A percentile compares a stretch with the other conserved stretches of the same genome.
phyloP scores from a whole-genome alignment of 2,113 vertebrate genomes.

The Brachyistius frenatus region DNA sequence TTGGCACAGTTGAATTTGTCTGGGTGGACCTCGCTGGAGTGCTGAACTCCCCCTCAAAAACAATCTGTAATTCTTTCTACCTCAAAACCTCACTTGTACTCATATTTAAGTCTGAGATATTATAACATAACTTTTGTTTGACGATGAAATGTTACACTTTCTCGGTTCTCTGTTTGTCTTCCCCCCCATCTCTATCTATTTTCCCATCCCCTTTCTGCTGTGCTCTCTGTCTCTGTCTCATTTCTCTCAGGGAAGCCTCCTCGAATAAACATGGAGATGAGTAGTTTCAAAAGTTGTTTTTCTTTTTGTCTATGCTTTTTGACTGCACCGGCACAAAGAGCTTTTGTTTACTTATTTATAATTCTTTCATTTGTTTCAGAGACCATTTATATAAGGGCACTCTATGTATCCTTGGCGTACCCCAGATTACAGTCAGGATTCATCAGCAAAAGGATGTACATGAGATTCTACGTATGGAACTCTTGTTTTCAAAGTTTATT shows the following conservation, averaged over 20 bases:
- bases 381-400: conserved; percentile 34
- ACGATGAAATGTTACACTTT: conserved; percentile 39
- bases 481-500: neutral
- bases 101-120: conserved; percentile 52
- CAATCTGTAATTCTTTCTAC: neutral
- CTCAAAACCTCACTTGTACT: conserved; percentile 11
- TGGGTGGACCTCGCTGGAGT: conserved; percentile 36
- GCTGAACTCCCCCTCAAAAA: neutral
- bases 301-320: conserved; percentile 23
- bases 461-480: conserved; percentile 3
- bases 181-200: conserved; percentile 13
- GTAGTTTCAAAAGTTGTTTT: conserved; percentile 16
- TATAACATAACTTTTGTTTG: conserved; percentile 26
- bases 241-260: conserved; percentile 26
- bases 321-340: conserved; percentile 33
- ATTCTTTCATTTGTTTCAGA: conserved; percentile 45
- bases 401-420: conserved; percentile 15
- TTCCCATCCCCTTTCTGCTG: neutral
- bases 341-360: conserved; percentile 65
- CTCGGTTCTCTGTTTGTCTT: conserved; percentile 27
- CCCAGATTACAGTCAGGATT: neutral
- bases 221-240: conserved; percentile 13
- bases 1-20: conserved; percentile 28
- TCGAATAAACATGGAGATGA: conserved; percentile 22
- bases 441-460: conserved; percentile 10